Evolutionary conservation across 2,113 vertebrate genomes (phyloP), one percentile per base, ranked within the genome.

Genomic region (Vireo altiloquus): DNA sequence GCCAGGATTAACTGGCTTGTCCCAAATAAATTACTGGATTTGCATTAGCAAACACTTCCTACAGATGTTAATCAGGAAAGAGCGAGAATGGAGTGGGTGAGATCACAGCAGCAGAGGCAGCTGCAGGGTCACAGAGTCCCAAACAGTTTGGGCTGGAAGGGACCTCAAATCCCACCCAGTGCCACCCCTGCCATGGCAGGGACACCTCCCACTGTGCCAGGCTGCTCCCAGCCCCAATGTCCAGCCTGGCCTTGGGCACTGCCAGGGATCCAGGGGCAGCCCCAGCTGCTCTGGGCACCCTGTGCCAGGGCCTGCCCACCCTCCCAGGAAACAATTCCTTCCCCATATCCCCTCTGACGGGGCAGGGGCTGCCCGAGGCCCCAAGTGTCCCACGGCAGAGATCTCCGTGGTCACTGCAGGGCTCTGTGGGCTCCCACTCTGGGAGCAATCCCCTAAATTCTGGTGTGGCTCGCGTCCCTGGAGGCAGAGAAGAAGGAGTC

Each of bases 11-110:
- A 94, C 81, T 91, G 56, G 46, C 27, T 74, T 11, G 22, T 28
- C 66, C 89, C 91, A 91, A 92, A 84, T 76, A 90, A 95, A 94
- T 86, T 15, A 44, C 42, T 66, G 87, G 46, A 94, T 95, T 87
- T 92, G 74, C 65, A 92, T 94, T 69, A 90, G 78, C 70, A 80
- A 76, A 91, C 22, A 11, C 37, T 76, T 95, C 65, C 84, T 77
- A 1, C 6, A 77, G 82, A 91, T 85, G 59, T 50, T 82, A 80
- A 77, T 92, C 53, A 42, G 70, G n/a, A 79, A 14, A 57, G 25
- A 42, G 61, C 3, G 13, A 0, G 2, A 27, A 30, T 23, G n/a
- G 49, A 49, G 66, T 0, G 39, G n/a, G 24, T 80, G 75, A 88
- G 63, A 76, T 72, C 4, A 9, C 1, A 69, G 76, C 31, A 85